Percentiles rank a stretch among this genome's conserved stretches.
These are phyloP conservation scores for Stenolophus ochropezus DNA, from an alignment of 2,888 invertebrate species.

Conservation along the genomic window DNA sequence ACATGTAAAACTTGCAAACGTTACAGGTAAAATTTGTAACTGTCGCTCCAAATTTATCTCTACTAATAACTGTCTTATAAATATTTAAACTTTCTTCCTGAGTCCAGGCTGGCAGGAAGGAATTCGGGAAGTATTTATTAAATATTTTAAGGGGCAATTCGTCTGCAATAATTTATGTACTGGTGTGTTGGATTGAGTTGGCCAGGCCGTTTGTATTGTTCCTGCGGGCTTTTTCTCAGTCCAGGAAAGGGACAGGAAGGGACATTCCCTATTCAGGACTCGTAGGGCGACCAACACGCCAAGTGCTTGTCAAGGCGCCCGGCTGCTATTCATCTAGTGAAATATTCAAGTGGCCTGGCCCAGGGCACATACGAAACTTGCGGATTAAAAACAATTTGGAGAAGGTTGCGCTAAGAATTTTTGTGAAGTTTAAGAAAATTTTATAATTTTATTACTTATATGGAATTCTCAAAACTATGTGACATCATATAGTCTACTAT, in stretches of 20 bases:
- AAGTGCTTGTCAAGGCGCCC: constrained; percentile 1
- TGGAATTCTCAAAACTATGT: too few species aligned
- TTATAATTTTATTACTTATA: too few species aligned
- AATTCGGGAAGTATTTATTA: constrained; percentile 15
- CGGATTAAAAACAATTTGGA: too few species aligned
- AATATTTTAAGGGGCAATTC: constrained; percentile 32
- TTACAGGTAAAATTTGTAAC: too few species aligned
- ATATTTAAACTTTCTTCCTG: background rate
- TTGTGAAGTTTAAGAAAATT: too few species aligned
- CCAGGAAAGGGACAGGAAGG: background rate
- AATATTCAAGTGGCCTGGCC: constrained; percentile 32
- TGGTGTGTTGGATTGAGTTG: constrained; percentile 22
- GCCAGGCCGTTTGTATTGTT: constrained; percentile 11
- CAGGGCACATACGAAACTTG: too few species aligned
- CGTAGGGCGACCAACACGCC: background rate
- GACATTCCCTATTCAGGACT: constrained; percentile 17
- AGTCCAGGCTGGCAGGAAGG: background rate
- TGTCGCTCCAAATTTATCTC: too few species aligned
- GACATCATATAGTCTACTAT: too few species aligned
- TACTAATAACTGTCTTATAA: background rate
- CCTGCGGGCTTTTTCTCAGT: constrained; percentile 3
- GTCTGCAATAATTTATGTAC: constrained; percentile 23
- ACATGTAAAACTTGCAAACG: too few species aligned
- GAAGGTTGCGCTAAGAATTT: too few species aligned
- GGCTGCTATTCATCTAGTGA: constrained; percentile 3